Evolutionary conservation across 2,888 invertebrate species (phyloP).

Genomic region (Cyclophora punctaria): DNA sequence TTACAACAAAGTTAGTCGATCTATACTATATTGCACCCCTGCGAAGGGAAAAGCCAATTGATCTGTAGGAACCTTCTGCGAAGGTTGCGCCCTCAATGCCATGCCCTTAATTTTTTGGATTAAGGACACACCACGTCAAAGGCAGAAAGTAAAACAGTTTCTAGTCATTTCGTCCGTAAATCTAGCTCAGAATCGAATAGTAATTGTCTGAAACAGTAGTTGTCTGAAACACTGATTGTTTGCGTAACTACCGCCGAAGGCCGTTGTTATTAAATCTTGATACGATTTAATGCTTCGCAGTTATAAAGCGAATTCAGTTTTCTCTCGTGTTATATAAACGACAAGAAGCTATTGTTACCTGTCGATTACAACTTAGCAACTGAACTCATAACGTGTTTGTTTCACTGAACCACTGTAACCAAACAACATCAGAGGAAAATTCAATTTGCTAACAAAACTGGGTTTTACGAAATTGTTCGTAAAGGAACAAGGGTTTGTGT

Average conservation of each 20-base stretch:
- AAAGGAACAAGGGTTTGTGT: too few species aligned
- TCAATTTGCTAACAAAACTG: too few species aligned
- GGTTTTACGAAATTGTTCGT: too few species aligned
- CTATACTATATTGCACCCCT: too few species aligned
- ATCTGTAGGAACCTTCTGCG: too few species aligned
- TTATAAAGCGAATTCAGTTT: constrained; percentile 44
- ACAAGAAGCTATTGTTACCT: constrained; percentile 33
- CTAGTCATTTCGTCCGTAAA: constrained; percentile 3
- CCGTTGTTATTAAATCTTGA: constrained; percentile 35
- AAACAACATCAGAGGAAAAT: constrained; percentile 8
- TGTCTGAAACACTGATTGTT: constrained; percentile 16
- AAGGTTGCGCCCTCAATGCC: too few species aligned
- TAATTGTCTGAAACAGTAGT: constrained; percentile 2
- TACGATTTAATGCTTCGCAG: constrained; percentile 43
- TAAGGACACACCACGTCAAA: too few species aligned
- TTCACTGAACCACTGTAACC: too few species aligned
- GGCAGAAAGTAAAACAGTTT: too few species aligned
- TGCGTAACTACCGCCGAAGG: constrained; percentile 30
- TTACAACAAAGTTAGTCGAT: too few species aligned
- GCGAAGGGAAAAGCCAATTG: too few species aligned
- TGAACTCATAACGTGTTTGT: constrained; percentile 12
- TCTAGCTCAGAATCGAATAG: background rate
- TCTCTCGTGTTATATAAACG: constrained; percentile 50
- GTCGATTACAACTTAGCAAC: background rate
- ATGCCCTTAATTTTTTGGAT: too few species aligned